A percentile compares a stretch with the other conserved stretches of the same genome.
phyloP scores from a whole-genome alignment of 2,797 vertebrate species.

The Pseudochirops cupreus region DNA sequence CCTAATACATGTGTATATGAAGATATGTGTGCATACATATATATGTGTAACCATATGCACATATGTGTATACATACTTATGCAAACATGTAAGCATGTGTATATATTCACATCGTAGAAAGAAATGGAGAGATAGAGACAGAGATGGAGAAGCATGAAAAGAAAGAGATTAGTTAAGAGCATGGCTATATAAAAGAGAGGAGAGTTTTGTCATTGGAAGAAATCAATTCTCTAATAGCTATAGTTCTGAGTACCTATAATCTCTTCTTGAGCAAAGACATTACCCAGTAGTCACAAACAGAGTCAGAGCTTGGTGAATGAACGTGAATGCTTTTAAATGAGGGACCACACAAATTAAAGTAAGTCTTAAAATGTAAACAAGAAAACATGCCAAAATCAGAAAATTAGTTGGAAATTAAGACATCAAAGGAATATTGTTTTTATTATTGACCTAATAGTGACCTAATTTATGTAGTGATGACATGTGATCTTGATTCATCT shows the following conservation, averaged over 20 bases:
- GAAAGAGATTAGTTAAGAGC: not conserved
- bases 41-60: not conserved
- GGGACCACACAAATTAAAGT: too few species aligned
- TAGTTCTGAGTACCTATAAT: not conserved
- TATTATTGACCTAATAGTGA: not conserved
- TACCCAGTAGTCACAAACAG: not conserved
- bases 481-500: not conserved
- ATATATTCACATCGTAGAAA: not conserved
- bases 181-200: not conserved
- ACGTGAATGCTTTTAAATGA: not conserved
- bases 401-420: not conserved
- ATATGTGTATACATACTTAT: too few species aligned
- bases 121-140: not conserved
- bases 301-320: not conserved
- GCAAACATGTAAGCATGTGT: too few species aligned
- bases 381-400: not conserved
- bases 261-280: not conserved
- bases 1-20: not conserved
- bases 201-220: not conserved
- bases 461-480: not conserved
- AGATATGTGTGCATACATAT: not conserved
- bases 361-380: too few species aligned
- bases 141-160: not conserved
- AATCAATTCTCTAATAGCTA: not conserved
- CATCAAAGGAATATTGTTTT: not conserved